Evolutionary conservation across 2,113 vertebrate genomes (phyloP).

Genomic region (Gymnobelideus leadbeateri): DNA sequence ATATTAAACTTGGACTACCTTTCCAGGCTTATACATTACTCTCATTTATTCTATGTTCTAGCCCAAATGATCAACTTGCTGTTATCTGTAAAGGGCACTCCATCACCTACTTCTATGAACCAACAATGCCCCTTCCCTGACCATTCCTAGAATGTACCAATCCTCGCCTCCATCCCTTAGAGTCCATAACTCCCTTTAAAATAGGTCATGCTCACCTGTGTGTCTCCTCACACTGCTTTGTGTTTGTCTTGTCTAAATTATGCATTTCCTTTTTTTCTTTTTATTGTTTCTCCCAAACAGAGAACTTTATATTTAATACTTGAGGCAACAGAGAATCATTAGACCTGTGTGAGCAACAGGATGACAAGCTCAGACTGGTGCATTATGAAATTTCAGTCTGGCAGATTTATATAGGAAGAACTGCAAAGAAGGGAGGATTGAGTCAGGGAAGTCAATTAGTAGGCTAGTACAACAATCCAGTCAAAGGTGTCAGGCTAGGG

Average conservation of each 20-base stretch:
- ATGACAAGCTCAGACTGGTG: not conserved
- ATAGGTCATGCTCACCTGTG: not conserved
- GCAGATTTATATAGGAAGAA: too few relatives aligned
- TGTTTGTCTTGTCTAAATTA: not conserved
- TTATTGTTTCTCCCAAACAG: not conserved
- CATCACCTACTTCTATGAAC: not conserved
- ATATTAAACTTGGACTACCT: not conserved
- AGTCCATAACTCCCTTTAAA: not conserved
- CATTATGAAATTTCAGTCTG: not conserved
- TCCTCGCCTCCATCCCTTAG: not conserved
- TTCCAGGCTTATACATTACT: not conserved
- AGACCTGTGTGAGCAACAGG: not conserved
- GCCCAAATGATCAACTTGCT: not conserved
- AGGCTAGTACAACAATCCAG: too few relatives aligned
- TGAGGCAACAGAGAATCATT: not conserved
- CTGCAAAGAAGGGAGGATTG: too few relatives aligned
- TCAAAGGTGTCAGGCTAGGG: too few relatives aligned
- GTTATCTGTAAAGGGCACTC: not conserved
- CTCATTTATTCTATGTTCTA: not conserved
- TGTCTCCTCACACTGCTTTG: not conserved
- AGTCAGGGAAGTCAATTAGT: too few relatives aligned
- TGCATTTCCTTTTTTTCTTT: not conserved
- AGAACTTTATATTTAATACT: not conserved
- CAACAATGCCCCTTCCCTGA: not conserved
- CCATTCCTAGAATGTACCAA: not conserved